A percentile compares a stretch with the other conserved stretches of the same genome.
phyloP scores from a whole-genome alignment of 92 coral and sea anemone genomes.

The Porites cylindrica region DNA sequence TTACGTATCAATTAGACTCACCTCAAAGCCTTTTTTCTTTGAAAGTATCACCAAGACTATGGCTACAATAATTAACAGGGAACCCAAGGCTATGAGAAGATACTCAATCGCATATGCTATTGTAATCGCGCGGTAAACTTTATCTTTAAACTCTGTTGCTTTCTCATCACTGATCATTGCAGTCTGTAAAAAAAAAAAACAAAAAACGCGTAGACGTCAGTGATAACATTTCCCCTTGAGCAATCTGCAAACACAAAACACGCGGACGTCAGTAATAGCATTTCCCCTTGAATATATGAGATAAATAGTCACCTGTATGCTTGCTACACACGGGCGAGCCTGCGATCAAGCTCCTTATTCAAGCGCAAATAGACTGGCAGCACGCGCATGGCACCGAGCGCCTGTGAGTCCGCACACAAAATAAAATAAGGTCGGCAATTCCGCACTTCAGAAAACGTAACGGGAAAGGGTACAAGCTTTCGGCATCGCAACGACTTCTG shows the following conservation, averaged over 20 bases:
- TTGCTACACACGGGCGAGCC: too few relatives aligned
- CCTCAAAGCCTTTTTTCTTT: not conserved
- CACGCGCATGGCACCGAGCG: too few relatives aligned
- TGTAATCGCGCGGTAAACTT: conserved; percentile 76
- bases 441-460: too few relatives aligned
- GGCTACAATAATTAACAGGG: conserved; percentile 53
- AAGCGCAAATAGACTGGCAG: too few relatives aligned
- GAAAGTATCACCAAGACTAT: conserved; percentile 23
- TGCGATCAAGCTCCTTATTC: too few relatives aligned
- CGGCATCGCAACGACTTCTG: too few relatives aligned
- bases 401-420: too few relatives aligned
- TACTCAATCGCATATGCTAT: conserved; percentile 66
- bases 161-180: conserved; percentile 79
- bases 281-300: too few relatives aligned
- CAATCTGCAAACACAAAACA: conserved; percentile 57
- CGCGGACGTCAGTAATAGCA: not conserved
- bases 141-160: conserved; percentile 78
- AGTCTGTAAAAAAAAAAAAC: conserved; percentile 53
- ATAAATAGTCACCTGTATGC: too few relatives aligned
- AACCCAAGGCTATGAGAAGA: conserved; percentile 73
- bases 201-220: not conserved
- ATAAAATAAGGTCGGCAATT: too few relatives aligned
- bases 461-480: too few relatives aligned
- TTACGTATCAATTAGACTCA: not conserved
- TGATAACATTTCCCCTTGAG: not conserved